phyloP scores from a whole-genome alignment of 2,797 vertebrate genomes.

The Chrosomus eos region DNA sequence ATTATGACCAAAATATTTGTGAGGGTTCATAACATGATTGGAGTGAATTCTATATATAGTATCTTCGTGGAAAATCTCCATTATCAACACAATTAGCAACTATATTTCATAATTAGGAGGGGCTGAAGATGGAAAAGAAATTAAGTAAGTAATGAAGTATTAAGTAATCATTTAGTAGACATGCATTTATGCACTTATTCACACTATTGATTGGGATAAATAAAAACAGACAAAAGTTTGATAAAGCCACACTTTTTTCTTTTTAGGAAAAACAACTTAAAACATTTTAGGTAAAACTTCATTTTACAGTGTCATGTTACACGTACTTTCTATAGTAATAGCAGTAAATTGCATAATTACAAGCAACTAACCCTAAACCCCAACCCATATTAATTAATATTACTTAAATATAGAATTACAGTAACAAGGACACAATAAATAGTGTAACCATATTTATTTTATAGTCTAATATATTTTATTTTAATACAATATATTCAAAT shows the following conservation, averaged over 20 bases:
- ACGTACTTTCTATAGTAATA: not conserved
- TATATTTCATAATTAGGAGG: not conserved
- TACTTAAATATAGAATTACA: too few relatives aligned
- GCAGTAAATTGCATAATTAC: not conserved
- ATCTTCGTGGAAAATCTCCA: not conserved
- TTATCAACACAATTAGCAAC: too few relatives aligned
- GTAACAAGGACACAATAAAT: not conserved
- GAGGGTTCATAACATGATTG: not conserved
- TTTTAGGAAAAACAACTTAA: not conserved
- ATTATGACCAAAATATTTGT: not conserved
- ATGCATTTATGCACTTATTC: not conserved
- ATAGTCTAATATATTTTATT: too few relatives aligned
- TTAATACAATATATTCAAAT: not conserved
- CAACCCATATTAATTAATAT: too few relatives aligned
- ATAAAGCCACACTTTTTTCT: not conserved
- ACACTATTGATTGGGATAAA: not conserved
- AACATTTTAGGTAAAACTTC: not conserved
- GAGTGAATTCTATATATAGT: not conserved
- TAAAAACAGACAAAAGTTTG: not conserved
- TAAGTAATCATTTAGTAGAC: not conserved
- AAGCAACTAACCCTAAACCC: not conserved
- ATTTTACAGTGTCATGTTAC: too few relatives aligned
- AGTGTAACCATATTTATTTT: not conserved
- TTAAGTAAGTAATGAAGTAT: slow-evolving; percentile 5
- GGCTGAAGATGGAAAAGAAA: not conserved